Base-by-base conservation (phyloP, 2,888 invertebrate genomes). In the Euphydryas editha region DNA sequence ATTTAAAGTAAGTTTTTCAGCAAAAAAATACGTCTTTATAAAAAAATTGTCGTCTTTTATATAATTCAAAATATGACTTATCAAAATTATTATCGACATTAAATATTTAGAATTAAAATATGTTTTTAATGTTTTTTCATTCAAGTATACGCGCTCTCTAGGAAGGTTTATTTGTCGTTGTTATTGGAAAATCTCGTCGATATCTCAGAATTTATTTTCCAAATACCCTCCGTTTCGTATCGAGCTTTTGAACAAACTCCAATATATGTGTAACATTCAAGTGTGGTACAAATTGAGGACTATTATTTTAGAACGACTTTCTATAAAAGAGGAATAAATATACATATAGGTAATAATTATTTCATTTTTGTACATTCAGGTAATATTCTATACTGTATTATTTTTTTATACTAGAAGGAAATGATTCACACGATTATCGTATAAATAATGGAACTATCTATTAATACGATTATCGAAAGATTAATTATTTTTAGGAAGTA, bases 221-320 rank as follows among this genome's bases (percentile, higher is more conserved):
- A 76, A 79, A 81, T 81, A 79, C 77, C 78, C 77, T 71, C 70
- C 72, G 69, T 68, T 75, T 74, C 77, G 79, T 82, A 82, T 81
- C 79, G 81, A 77, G 73, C 78, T 69, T 67, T 69, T 72, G 73
- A 71, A 72, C 72, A 73, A 74, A 72, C 70, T 65, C 65, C 59
- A 59, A 36, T 60, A 44, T 55, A 49, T 63, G 59, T 59, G 30
- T 30, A 7, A 59, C 44, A 51, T 49, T 59, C 64, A 15, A 37
- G 20, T 18, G 15, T 21, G 39, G 54, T 51, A 57, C 54, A 62
- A 51, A 58, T 66, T 21, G 44, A 24, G 15, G 15, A 21, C 59
- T 59, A 62, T 65, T 65, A 62, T 69, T 69, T 69, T 62, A 62
- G 56, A 60, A 30, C 44, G 47, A 62, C 39, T 62, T 57, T 57